phyloP scores from a whole-genome alignment of 2,888 invertebrate genomes.

The Gymnoscelis rufifasciata region DNA sequence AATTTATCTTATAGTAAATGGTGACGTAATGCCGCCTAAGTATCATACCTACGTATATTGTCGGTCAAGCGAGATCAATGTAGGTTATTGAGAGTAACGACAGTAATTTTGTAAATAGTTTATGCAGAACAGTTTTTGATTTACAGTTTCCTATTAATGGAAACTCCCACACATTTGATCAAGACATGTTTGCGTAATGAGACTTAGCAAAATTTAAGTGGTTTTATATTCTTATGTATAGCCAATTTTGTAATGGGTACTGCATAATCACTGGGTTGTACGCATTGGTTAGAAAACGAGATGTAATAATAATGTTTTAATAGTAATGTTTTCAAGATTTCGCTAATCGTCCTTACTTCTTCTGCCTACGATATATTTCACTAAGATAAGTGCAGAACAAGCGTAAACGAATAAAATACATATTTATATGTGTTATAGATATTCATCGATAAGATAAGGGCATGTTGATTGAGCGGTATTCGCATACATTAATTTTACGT shows the following conservation, averaged over 20 bases:
- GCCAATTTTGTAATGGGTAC: background rate
- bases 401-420: no score
- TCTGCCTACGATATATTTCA: no score
- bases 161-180: constrained; percentile 20
- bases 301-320: no score
- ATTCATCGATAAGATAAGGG: no score
- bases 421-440: no score
- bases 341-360: no score
- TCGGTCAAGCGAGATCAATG: constrained; percentile 25
- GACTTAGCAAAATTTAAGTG: constrained; percentile 7
- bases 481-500: background rate
- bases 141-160: constrained; percentile 8
- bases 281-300: background rate
- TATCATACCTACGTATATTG: constrained; percentile 23
- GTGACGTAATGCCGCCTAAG: constrained; percentile 26
- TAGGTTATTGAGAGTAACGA: constrained; percentile 23
- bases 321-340: no score
- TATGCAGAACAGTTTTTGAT: constrained; percentile 4
- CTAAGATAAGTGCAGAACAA: no score
- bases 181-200: constrained; percentile 18
- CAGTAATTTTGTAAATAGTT: background rate
- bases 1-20: constrained; percentile 24
- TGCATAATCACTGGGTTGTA: background rate
- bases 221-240: constrained; percentile 1
- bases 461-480: background rate